These are phyloP conservation scores for Hydroisotoma schaefferi DNA, from an alignment of 2,888 invertebrate genomes.

Conservation along the genomic window DNA sequence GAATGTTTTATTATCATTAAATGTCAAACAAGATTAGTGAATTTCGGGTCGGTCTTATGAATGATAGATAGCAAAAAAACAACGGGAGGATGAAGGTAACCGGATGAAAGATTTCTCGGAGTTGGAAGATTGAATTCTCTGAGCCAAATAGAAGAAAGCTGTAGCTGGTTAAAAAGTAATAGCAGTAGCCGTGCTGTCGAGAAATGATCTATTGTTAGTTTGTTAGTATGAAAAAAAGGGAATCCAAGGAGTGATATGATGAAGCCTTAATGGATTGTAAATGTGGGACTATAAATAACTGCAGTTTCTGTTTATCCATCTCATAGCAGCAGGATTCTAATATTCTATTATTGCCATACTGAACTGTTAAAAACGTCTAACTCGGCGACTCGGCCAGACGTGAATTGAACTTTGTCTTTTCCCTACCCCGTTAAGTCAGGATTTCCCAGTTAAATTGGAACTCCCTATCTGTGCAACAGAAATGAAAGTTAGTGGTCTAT, in stretches of 20 bases:
- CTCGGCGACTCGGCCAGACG: too few relatives aligned
- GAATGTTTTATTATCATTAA: too few relatives aligned
- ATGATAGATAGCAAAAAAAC: not conserved
- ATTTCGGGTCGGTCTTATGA: constrained; percentile 7
- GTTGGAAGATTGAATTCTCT: constrained; percentile 10
- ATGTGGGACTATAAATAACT: constrained; percentile 47
- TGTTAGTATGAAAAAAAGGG: too few relatives aligned
- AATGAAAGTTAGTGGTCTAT: too few relatives aligned
- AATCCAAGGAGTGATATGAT: constrained; percentile 42
- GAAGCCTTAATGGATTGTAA: constrained; percentile 47
- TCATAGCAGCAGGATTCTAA: not conserved
- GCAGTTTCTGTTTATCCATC: constrained; percentile 36
- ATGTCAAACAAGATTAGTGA: constrained; percentile 12
- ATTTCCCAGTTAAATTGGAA: too few relatives aligned
- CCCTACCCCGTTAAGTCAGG: too few relatives aligned
- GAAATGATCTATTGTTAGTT: constrained; percentile 41
- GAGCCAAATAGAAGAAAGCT: constrained; percentile 35
- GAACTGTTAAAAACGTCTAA: not conserved
- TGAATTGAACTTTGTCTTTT: too few relatives aligned
- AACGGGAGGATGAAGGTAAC: not conserved
- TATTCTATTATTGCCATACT: not conserved
- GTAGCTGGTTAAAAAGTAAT: not conserved
- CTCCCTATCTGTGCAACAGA: too few relatives aligned
- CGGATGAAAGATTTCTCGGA: constrained; percentile 1
- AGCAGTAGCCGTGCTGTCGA: not conserved